These are phyloP conservation scores for Gnathonemus echidnorhynchus DNA, from an alignment of 2,113 vertebrate genomes.

Conservation along the genomic window DNA sequence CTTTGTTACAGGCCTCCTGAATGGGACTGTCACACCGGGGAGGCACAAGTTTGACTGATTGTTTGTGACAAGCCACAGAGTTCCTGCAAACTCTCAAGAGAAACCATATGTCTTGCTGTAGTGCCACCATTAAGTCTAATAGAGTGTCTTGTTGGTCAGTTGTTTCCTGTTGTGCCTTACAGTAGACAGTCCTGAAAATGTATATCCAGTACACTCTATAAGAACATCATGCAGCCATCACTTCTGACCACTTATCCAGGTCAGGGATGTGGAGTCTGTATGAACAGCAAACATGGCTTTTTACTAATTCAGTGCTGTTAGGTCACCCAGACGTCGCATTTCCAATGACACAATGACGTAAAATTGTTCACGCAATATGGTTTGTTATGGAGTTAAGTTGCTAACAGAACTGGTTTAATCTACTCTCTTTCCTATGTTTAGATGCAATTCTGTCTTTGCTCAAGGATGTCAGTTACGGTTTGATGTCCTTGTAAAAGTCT, in stretches of 20 bases:
- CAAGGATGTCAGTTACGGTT: neutral
- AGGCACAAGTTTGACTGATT: conserved; percentile 37
- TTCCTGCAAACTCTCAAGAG: conserved; percentile 30
- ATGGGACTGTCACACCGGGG: neutral
- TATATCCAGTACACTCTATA: neutral
- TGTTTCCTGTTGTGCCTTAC: neutral
- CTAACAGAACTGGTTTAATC: conserved; percentile 1
- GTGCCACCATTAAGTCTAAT: neutral
- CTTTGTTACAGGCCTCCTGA: neutral
- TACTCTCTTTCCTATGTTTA: neutral
- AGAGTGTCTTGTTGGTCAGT: neutral
- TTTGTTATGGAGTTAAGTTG: neutral
- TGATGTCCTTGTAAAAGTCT: neutral
- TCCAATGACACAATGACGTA: neutral
- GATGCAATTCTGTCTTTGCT: neutral
- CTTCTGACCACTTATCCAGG: neutral
- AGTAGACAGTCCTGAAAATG: neutral
- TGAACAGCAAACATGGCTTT: neutral
- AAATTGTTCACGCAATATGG: neutral
- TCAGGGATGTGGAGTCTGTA: neutral
- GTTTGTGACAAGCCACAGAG: conserved; percentile 47
- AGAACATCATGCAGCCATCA: neutral
- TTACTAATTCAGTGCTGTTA: neutral
- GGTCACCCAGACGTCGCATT: neutral
- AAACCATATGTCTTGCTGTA: neutral